Conservation (phyloP, 30 jellyfish, hydroid and myxozoan species). For the Aurelia sp. region DNA sequence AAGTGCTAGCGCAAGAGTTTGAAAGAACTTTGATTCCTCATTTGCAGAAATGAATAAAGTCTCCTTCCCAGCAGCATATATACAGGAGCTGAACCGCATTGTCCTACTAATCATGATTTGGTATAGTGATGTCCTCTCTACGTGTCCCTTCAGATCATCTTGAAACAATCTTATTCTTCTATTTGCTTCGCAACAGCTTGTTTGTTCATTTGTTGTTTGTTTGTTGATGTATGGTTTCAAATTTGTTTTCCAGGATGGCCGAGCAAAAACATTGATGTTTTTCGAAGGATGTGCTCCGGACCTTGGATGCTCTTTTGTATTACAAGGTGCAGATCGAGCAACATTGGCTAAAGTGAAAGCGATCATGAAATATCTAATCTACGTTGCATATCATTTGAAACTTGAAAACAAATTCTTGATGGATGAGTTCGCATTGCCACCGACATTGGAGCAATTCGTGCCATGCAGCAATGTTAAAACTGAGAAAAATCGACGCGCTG, state of each 20-base stretch:
- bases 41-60: too few species aligned
- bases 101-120: too few species aligned
- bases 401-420: slow-evolving; percentile 81
- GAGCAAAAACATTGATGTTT: slow-evolving; percentile 83
- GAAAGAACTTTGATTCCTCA: too few species aligned
- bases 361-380: slow-evolving; percentile 80
- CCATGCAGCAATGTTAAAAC: slow-evolving; percentile 11
- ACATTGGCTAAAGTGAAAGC: slow-evolving; percentile 80
- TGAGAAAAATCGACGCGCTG: slow-evolving; percentile 42
- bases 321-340: slow-evolving; percentile 82
- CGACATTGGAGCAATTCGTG: slow-evolving; percentile 52
- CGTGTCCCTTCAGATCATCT: too few species aligned
- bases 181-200: too few species aligned
- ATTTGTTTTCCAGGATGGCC: slow-evolving; percentile 64
- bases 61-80: too few species aligned
- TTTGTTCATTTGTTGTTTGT: not conserved
- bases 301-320: slow-evolving; percentile 90
- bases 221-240: not conserved
- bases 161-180: too few species aligned
- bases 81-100: too few species aligned
- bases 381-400: slow-evolving; percentile 93
- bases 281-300: slow-evolving; percentile 98
- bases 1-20: too few species aligned
- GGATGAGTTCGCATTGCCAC: slow-evolving; percentile 99
- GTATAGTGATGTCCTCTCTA: too few species aligned